Evolutionary conservation across 2,888 invertebrate genomes (phyloP), one percentile per base, ranked within the genome.

Genomic region (Diadromus collaris): DNA sequence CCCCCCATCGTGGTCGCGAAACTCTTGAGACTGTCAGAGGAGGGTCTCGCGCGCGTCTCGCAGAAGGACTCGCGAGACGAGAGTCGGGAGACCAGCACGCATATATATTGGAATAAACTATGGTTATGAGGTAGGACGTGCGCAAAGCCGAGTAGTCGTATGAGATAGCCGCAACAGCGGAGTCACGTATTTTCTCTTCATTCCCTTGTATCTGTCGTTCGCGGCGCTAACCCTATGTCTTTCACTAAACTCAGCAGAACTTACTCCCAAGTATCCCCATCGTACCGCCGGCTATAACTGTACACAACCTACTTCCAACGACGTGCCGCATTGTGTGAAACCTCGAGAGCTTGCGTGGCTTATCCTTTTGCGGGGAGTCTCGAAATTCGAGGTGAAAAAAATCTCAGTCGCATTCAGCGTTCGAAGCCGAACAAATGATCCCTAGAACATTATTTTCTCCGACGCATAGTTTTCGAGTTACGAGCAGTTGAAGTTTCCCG

Each of bases 181-280:
- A 74, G 76, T 80, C 79, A 80, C 76, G 76, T 80, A 77, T 80
- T 77, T 80, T 80, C 76, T 80, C 79, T 74, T 74, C 76, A 77
- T 76, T 68, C 64, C 63, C 63, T 65, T 27, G 19, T 65, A 38
- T n/a, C 48, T 29, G 32, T 67, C 51, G 44, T 67, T 61, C 65
- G 54, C 6, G 19, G 24, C n/a, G 65, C 54, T n/a, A 24, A 61
- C 68, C 38, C 68, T 48, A 44, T 21, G 76, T 51, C 65, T 48
- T 56, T 70, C 56, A 65, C 61, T 41, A 58, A 70, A 80, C 67
- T 70, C 73, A 54, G 65, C 34, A 46, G 60, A 46, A 29, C 60
- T 34, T 69, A 56, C 65, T 65, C 21, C 32, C 65, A 48, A 73
- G 73, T 70, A 70, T 65, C 56, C n/a, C 13, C 29, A 41, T n/a